phyloP scores from a whole-genome alignment of 1,140 invertebrate species.

The Pygmarrhopalites habei region DNA sequence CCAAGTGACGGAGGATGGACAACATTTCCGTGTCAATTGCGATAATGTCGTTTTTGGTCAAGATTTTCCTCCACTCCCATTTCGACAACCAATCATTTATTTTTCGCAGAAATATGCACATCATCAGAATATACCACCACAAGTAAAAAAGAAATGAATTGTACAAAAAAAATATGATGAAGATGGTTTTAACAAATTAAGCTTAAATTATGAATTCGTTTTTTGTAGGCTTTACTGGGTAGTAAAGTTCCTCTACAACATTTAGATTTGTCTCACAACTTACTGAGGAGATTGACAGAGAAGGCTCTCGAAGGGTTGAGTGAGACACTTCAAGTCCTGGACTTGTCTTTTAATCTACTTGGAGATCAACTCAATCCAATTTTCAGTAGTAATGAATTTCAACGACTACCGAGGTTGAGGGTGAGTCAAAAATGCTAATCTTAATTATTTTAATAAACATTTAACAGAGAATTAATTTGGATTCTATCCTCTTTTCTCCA shows the following conservation, averaged over 20 bases:
- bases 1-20: conserved; percentile 21
- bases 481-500: too few species aligned
- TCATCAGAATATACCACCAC: conserved; percentile 67
- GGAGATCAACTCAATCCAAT: conserved; percentile 84
- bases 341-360: conserved; percentile 68
- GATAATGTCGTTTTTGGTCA: conserved; percentile 70
- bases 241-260: conserved; percentile 59
- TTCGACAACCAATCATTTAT: conserved; percentile 62
- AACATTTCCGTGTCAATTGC: conserved; percentile 51
- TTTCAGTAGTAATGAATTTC: conserved; percentile 75
- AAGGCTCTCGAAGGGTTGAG: conserved; percentile 60
- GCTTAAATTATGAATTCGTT: not conserved
- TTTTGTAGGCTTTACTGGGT: conserved; percentile 50
- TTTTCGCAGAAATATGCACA: conserved; percentile 70
- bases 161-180: not conserved
- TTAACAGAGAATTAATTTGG: too few species aligned
- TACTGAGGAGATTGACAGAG: conserved; percentile 68
- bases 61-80: conserved; percentile 63
- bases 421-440: too few species aligned
- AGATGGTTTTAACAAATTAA: not conserved
- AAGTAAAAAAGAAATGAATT: conserved; percentile 44
- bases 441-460: too few species aligned
- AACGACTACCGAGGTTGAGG: conserved; percentile 62
- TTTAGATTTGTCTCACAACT: conserved; percentile 74
- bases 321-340: conserved; percentile 59